Percentiles rank a stretch among this genome's conserved stretches.
phyloP scores from a whole-genome alignment of 2,797 vertebrate genomes.

The Urophycis tenuis region DNA sequence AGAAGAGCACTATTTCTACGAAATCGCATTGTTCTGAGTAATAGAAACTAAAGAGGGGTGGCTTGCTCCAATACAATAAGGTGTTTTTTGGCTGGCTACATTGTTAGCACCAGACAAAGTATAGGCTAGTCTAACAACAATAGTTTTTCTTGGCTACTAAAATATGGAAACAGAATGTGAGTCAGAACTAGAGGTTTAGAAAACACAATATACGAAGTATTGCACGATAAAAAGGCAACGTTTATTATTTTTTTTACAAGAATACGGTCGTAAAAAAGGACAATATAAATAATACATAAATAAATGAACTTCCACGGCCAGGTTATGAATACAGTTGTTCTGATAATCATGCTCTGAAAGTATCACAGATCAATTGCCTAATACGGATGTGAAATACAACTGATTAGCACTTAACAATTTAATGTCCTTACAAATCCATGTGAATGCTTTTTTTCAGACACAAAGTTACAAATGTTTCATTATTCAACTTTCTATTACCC shows the following conservation, averaged over 20 bases:
- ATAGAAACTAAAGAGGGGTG: not conserved
- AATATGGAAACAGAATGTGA: not conserved
- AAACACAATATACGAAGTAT: slow-evolving; percentile 1
- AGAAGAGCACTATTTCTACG: not conserved
- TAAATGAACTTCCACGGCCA: not conserved
- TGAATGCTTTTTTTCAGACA: not conserved
- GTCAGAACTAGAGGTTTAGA: not conserved
- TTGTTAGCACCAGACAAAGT: not conserved
- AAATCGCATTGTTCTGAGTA: not conserved
- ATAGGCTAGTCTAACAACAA: not conserved
- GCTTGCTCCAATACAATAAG: not conserved
- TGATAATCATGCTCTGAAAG: not conserved
- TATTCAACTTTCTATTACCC: not conserved
- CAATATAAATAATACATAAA: not conserved
- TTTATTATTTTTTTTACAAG: slow-evolving; percentile 1
- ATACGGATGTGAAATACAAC: not conserved
- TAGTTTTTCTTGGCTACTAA: not conserved
- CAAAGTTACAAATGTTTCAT: not conserved
- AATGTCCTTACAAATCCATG: not conserved
- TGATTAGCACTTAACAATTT: not conserved
- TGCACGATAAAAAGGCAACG: not conserved
- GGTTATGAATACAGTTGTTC: not conserved
- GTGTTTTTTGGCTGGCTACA: not conserved
- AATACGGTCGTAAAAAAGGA: not conserved
- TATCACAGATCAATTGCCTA: not conserved